Base-by-base conservation (phyloP, 2,113 vertebrate genomes). In the Galbula dea region DNA sequence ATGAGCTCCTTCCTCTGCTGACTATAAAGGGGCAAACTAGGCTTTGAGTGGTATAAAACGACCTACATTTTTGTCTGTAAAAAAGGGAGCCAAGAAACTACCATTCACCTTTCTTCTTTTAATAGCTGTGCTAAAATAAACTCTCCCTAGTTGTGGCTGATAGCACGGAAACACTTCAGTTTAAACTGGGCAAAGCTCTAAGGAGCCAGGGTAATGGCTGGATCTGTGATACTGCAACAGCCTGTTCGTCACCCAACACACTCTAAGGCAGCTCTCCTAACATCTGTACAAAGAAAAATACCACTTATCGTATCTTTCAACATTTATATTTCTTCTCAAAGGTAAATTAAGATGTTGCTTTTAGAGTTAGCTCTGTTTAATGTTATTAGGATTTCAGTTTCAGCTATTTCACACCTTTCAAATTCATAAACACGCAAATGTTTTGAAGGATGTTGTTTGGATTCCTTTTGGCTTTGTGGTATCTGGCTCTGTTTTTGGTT, bases 401-500 rank as follows among this genome's bases (percentile, higher is more conserved):
- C 94, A 97, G n/a, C 41, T 86, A 78, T 95, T 65, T 61, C 85
- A 59, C 75, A 74, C 83, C 78, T 95, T 96, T 93, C 66, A 67
- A 86, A 61, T 90, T 94, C 67, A 76, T 93, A 95, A 97, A 84
- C 46, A 75, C 0, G 2, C 0, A 1, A 73, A 83, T 1, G 1
- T 96, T 94, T 86, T 76, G 51, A 81, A 92, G 49, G 39, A 63
- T 82, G 89, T 75, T 96, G 74, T 90, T 90, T 94, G 75, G 39
- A 86, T 62, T 92, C 24, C 21, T 86, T 72, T 69, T 77, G 45
- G 54, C n/a, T 96, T 96, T 94, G 72, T 63, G 65, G 91, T 89
- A 73, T 79, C 78, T 96, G 88, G 39, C 82, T 94, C 88, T 86
- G 69, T 14, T 92, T 95, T 90, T 89, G 81, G 66, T 93, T 96